Base-by-base conservation (phyloP, 2,888 invertebrate genomes). In the Lingula anatina region DNA sequence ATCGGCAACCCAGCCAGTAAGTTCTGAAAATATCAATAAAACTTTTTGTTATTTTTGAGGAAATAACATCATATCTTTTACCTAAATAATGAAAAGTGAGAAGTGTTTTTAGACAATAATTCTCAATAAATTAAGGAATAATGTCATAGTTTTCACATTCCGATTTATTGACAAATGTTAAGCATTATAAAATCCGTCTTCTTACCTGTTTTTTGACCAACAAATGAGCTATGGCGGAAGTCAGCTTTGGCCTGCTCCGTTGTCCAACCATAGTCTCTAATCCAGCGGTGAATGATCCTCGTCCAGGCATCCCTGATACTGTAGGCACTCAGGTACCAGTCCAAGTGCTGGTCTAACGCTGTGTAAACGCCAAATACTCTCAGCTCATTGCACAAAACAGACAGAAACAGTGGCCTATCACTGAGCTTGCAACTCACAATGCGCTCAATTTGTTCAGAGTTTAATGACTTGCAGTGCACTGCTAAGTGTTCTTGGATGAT, bases 1-100 rank as follows among this genome's bases (percentile, higher is more conserved):
- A 44, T 74, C 73, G 7, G 68, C 65, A 21, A 75, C 66, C 75
- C 75, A 75, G 35, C 73, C 74, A 12, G 60, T 57, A 36, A 60
- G 61, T 26, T 67, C 72, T 72, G 53, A n/a, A 56, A 44, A n/a
- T n/a, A n/a, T n/a, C n/a, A n/a, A n/a, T n/a, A n/a, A n/a, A n/a
- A n/a, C n/a, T n/a, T n/a, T n/a, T n/a, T n/a, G n/a, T n/a, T n/a
- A n/a, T n/a, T n/a, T n/a, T n/a, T n/a, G n/a, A n/a, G n/a, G n/a
- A n/a, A n/a, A n/a, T n/a, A n/a, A n/a, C n/a, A n/a, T n/a, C n/a
- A n/a, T n/a, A n/a, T n/a, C n/a, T n/a, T n/a, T n/a, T n/a, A n/a
- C n/a, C n/a, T n/a, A n/a, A n/a, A n/a, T n/a, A n/a, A n/a, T n/a
- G n/a, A n/a, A n/a, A n/a, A n/a, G n/a, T n/a, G n/a, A n/a, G n/a